phyloP scores from a whole-genome alignment of 2,113 vertebrate species.

The Muntiacus muntjak region DNA sequence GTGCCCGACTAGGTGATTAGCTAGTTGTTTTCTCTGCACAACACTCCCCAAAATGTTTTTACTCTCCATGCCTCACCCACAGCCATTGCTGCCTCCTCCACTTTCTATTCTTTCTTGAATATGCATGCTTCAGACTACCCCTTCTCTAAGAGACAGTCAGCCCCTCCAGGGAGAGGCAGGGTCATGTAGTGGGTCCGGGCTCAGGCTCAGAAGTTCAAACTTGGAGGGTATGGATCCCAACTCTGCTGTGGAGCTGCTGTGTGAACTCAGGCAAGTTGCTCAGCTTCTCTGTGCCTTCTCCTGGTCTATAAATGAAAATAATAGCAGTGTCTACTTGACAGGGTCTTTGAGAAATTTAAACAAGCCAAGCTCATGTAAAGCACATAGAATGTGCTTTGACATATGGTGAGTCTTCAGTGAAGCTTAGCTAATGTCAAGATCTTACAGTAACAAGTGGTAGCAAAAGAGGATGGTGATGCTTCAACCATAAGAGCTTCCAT shows the following conservation, averaged over 20 bases:
- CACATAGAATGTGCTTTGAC: background rate
- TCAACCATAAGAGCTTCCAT: background rate
- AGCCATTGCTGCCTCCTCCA: background rate
- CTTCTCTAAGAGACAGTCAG: background rate
- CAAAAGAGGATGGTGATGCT: background rate
- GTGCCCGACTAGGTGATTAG: background rate
- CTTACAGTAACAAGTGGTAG: background rate
- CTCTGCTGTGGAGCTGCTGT: background rate
- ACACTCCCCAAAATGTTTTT: background rate
- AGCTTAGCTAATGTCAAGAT: background rate
- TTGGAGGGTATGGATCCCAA: background rate
- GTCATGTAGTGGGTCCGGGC: rapidly evolving
- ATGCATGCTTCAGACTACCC: rapidly evolving
- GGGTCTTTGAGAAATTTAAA: background rate
- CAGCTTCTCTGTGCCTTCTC: background rate
- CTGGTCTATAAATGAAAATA: background rate
- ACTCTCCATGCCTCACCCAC: rapidly evolving
- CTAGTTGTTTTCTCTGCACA: background rate
- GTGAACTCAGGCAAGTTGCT: background rate
- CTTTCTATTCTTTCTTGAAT: background rate
- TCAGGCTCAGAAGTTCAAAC: rapidly evolving
- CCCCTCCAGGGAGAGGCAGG: background rate
- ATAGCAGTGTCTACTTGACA: background rate
- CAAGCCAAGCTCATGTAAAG: background rate
- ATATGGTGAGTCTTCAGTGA: background rate